These are phyloP conservation scores for Phalloptychus januarius DNA, from an alignment of 2,797 vertebrate genomes.

Conservation along the genomic window DNA sequence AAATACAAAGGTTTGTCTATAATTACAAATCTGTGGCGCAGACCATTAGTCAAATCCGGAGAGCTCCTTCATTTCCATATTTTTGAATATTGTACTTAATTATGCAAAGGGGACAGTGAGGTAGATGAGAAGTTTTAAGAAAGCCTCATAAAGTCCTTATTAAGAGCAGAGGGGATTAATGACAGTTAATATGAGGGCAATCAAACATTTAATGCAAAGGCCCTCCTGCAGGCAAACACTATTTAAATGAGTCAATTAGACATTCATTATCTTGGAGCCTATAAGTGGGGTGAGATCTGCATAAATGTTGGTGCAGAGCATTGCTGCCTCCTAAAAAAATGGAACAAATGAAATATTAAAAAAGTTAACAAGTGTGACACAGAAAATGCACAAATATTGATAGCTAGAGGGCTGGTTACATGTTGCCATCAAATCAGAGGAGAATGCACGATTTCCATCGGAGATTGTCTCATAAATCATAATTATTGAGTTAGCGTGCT, in stretches of 20 bases:
- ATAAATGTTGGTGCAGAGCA: constrained; percentile 75
- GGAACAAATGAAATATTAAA: constrained; percentile 89
- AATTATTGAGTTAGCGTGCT: constrained; percentile 88
- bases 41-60: constrained; percentile 93
- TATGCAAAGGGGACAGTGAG: constrained; percentile 94
- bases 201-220: constrained; percentile 99
- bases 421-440: constrained; percentile 75
- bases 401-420: constrained; percentile 68
- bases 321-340: constrained; percentile 76
- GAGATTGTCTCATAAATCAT: constrained; percentile 89
- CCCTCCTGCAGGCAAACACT: constrained; percentile 97
- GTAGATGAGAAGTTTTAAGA: constrained; percentile 90
- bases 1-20: constrained; percentile 88
- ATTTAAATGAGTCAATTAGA: constrained; percentile 99
- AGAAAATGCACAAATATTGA: constrained; percentile 77
- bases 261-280: constrained; percentile 94
- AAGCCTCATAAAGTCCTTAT: constrained; percentile 99
- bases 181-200: constrained; percentile 99
- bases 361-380: constrained; percentile 81
- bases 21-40: constrained; percentile 94
- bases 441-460: constrained; percentile 78
- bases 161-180: constrained; percentile 99
- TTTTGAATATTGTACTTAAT: constrained; percentile 99
- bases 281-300: constrained; percentile 78
- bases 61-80: constrained; percentile 97